A percentile compares a stretch with the other conserved stretches of the same genome.
These are phyloP conservation scores for Lerema accius DNA, from an alignment of 1,140 invertebrate genomes.

Conservation along the genomic window DNA sequence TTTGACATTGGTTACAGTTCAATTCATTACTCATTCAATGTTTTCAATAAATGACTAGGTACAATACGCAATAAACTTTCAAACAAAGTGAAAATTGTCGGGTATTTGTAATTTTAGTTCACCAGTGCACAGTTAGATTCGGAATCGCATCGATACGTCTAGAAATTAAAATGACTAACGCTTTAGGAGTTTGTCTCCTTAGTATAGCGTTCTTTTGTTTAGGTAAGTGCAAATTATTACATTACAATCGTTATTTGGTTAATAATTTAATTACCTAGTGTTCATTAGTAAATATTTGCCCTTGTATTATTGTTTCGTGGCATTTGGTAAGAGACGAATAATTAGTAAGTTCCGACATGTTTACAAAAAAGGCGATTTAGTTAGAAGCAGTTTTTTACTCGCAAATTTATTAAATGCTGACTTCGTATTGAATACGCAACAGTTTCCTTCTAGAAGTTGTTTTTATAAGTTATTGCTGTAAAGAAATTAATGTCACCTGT, in stretches of 20 bases:
- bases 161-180: constrained; percentile 66
- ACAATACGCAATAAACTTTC: constrained; percentile 76
- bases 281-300: not conserved
- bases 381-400: too few relatives aligned
- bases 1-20: too few relatives aligned
- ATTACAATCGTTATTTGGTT: constrained; percentile 27
- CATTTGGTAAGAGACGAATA: too few relatives aligned
- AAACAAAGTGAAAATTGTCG: constrained; percentile 70
- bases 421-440: too few relatives aligned
- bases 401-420: too few relatives aligned
- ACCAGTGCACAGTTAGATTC: constrained; percentile 37
- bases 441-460: too few relatives aligned
- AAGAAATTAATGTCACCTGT: too few relatives aligned
- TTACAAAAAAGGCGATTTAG: too few relatives aligned
- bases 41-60: constrained; percentile 31
- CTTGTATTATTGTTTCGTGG: too few relatives aligned
- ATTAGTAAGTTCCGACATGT: too few relatives aligned
- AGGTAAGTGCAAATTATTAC: constrained; percentile 51
- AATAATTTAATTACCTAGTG: constrained; percentile 10
- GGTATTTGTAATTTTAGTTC: constrained; percentile 56
- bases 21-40: too few relatives aligned
- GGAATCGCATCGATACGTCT: constrained; percentile 41
- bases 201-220: constrained; percentile 59
- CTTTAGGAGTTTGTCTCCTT: constrained; percentile 66
- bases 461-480: too few relatives aligned